phyloP scores from a whole-genome alignment of 2,888 invertebrate genomes.

The Tinea semifulvella region DNA sequence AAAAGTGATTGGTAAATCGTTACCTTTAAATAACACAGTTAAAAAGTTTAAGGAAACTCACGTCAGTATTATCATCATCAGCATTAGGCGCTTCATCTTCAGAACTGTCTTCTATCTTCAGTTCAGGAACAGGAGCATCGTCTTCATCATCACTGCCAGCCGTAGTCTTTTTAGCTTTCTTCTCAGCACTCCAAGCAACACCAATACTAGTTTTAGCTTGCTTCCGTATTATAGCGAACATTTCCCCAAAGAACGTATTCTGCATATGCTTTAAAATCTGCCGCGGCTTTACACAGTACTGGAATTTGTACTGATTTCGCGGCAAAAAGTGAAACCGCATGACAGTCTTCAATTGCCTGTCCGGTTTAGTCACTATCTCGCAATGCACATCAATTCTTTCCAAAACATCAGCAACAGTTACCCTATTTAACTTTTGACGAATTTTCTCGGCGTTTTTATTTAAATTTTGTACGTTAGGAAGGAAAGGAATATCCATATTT shows the following conservation, averaged over 20 bases:
- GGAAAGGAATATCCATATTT: slow-evolving; percentile 92
- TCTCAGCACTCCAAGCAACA: slow-evolving; percentile 57
- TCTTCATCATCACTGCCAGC: slow-evolving; percentile 43
- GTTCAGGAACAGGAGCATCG: slow-evolving; percentile 27
- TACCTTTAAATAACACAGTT: no score
- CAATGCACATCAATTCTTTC: slow-evolving; percentile 73
- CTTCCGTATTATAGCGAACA: slow-evolving; percentile 71
- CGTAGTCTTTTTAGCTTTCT: slow-evolving; percentile 37
- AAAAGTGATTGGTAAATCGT: no score
- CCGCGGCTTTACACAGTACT: slow-evolving; percentile 75
- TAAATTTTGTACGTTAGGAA: slow-evolving; percentile 44
- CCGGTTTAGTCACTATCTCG: slow-evolving; percentile 62
- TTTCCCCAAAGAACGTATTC: slow-evolving; percentile 70
- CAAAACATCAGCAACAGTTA: slow-evolving; percentile 81
- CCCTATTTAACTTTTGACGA: slow-evolving; percentile 76
- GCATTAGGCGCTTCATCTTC: slow-evolving; percentile 73
- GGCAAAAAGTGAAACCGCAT: slow-evolving; percentile 81
- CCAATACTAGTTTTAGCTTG: slow-evolving; percentile 62
- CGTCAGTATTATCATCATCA: slow-evolving; percentile 60
- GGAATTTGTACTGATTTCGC: slow-evolving; percentile 74
- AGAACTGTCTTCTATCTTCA: slow-evolving; percentile 61
- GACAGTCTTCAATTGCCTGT: slow-evolving; percentile 70
- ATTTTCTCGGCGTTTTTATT: slow-evolving; percentile 73
- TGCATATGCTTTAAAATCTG: slow-evolving; percentile 79
- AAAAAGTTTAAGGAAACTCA: no score